Base-by-base conservation (phyloP, 1,140 invertebrate species). In the Dendroctonus valens region DNA sequence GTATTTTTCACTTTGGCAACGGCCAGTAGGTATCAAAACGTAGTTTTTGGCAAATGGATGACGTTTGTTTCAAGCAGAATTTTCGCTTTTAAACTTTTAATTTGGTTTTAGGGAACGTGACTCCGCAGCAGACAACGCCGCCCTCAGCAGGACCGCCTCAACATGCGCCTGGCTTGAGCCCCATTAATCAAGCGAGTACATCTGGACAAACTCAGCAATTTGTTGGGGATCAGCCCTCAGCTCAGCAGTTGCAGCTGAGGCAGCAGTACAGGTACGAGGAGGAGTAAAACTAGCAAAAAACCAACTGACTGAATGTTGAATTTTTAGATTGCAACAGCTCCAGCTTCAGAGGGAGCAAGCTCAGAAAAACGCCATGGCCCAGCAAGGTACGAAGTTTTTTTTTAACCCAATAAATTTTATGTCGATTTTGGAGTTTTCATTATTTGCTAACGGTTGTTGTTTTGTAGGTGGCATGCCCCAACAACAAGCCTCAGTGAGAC, bases 281-380 rank as follows among this genome's bases (percentile, higher is more conserved):
- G 12, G n/a, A n/a, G n/a, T n/a, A 26, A 26, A 26, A 3, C 2
- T 15, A 50, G 38, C 52, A 51, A 15, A 39, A 44, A 50, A 9
- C 50, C 8, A 80, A 82, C 67, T 1, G 44, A 46, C 9, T 46
- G 2, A 46, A 46, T 11, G 12, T 46, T 3, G 12, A 42, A 6
- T n/a, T 11, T 67, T 14, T 15, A 67, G 83, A 39, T 75, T 84
- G 69, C 81, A 85, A 69, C 79, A 84, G 65, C 80, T 84, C 60
- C 81, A 84, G 69, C 79, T 82, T 68, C 84, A 85, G 72, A 72
- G 81, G 7, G 83, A 84, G 46, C 83, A 84, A 69, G 78, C 70
- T 7, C 71, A 75, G 53, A 74, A 73, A 44, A 70, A 70, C 26
- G 66, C 67, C 14, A 42, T 72, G 11, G 63, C 60, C 5, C 70